Evolutionary conservation across 2,797 vertebrate genomes (phyloP), one percentile per base, ranked within the genome.

Genomic region (Enoplosus armatus): DNA sequence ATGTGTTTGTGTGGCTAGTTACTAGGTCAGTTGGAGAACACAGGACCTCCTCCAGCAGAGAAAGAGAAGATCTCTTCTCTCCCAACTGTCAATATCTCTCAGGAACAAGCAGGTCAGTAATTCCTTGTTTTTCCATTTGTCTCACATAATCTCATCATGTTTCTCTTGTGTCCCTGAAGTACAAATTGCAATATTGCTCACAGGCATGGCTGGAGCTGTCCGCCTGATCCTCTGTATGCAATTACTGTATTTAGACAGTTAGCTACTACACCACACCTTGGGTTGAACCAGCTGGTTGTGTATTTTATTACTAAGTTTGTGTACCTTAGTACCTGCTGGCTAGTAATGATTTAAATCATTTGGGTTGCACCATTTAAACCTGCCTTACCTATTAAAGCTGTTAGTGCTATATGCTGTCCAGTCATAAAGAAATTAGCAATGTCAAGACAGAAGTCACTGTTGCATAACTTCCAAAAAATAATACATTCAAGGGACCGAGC

Each of bases 1-100:
- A 16, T 53, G 35, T 58, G 9, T 60, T 8, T 69, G 18, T 63
- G 26, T 65, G 31, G 87, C 29, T 69, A 99, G 98, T 96, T 99
- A 94, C 84, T 99, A 93, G 97, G 98, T 81, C 98, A 99, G 91
- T 86, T 98, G 93, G 98, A 98, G 86, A 98, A 98, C 93, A 97
- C 97, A 0, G 98, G 97, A 1, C 97, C 98, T 47, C 98, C 98
- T 68, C 98, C 98, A 26, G 98, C 98, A 8, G 98, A 98, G 89
- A 97, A 97, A 83, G 98, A 99, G 85, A 98, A 96, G 94, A 99
- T 99, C 85, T 96, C 96, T 2, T 97, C 97, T 55, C 97, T 99
- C 75, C 98, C 98, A 7, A 98, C 97, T 15, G 97, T 99, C 90
- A 94, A 94, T 66, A 95, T 99, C 80, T 97, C 97, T 97, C 97